Base-by-base conservation (phyloP, 2,888 invertebrate genomes). In the Ophonus ardosiacus region DNA sequence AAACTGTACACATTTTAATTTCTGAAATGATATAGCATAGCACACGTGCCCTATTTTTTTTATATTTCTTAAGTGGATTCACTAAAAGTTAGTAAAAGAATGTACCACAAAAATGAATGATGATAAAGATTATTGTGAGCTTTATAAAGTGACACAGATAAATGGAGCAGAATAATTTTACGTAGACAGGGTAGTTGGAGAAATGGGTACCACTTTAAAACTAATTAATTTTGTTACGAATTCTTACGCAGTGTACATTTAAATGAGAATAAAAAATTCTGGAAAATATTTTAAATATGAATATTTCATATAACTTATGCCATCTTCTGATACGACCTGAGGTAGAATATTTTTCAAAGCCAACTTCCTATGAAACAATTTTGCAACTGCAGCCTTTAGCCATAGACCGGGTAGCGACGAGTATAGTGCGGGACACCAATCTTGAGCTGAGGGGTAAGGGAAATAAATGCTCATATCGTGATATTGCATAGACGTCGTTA, bases 61-160 rank as follows among this genome's bases (percentile, higher is more conserved):
- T 31, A 38, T 15, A 31, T 65, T 31, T 31, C 65, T 24, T 13
- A 68, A 68, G 68, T 68, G 68, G 38, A 68, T 68, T 68, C 68
- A 63, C 38, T 38, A 24, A n/a, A 65, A 65, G 38, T n/a, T 17
- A 68, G n/a, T 68, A 15, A 13, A 65, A 31, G 68, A 68, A 63
- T 18, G 24, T 15, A 68, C 24, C 38, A n/a, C 68, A 24, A 65
- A 24, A 31, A 65, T 65, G 24, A 65, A 65, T 65, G 65, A 65
- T 65, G 65, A 65, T 59, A 59, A 65, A 38, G 65, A 65, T 65
- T 65, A 65, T n/a, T 13, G 24, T 21, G 24, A 13, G 65, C 24
- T 65, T n/a, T n/a, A 59, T 51, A 15, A 59, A 59, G 7, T 17
- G 59, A 65, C 65, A 65, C n/a, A 65, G 65, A 65, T 31, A 65